phyloP scores from a whole-genome alignment of 2,113 vertebrate genomes.

The Gallinago paraguaiae region DNA sequence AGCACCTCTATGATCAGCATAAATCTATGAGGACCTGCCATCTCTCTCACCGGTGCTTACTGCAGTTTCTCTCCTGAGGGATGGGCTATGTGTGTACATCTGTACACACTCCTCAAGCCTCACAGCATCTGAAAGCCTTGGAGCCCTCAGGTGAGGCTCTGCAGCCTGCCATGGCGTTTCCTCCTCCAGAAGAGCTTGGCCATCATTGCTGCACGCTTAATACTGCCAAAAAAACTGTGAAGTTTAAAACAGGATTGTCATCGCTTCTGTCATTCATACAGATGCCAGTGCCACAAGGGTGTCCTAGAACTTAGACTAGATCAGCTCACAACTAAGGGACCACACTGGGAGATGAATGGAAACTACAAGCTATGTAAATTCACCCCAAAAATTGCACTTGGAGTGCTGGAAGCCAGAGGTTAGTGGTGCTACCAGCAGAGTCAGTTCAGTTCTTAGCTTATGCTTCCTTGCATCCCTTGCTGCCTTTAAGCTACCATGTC shows the following conservation, averaged over 20 bases:
- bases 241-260: neutral
- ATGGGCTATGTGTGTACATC: neutral
- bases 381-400: neutral
- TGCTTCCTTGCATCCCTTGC: neutral
- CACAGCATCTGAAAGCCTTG: neutral
- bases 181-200: neutral
- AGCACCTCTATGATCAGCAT: neutral
- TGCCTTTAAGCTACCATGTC: neutral
- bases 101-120: neutral
- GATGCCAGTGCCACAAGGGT: neutral
- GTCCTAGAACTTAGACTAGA: neutral
- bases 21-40: neutral
- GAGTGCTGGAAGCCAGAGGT: neutral
- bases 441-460: neutral
- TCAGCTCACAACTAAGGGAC: neutral
- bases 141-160: neutral
- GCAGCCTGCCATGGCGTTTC: neutral
- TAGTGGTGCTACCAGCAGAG: neutral
- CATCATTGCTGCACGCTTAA: neutral
- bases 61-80: neutral
- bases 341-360: neutral
- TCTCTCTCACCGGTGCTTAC: neutral
- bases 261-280: neutral
- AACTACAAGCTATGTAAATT: neutral
- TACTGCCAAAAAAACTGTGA: neutral